phyloP scores from a whole-genome alignment of 2,888 invertebrate species.

The Pemphredon lugubris region DNA sequence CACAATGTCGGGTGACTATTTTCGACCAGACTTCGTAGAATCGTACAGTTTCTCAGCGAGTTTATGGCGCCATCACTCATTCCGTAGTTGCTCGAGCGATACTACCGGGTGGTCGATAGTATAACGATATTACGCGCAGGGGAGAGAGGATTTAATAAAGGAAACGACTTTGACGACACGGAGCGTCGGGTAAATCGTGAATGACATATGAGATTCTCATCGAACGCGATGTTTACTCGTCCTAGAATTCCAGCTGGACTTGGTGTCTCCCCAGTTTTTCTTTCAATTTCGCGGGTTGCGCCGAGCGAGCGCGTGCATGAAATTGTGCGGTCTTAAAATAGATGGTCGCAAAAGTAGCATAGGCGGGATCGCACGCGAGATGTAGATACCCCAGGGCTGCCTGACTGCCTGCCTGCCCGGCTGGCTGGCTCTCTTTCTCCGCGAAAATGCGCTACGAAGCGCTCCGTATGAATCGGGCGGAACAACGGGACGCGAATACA shows the following conservation, averaged over 20 bases:
- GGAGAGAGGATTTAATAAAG: constrained; percentile 13
- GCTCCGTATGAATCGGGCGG: constrained; percentile 36
- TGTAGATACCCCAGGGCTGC: constrained; percentile 4
- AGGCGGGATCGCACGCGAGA: constrained; percentile 22
- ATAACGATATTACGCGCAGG: constrained; percentile 17
- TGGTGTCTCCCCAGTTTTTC: no score
- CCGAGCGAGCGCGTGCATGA: constrained; percentile 4
- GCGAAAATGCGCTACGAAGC: constrained; percentile 28
- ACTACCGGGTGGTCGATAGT: constrained; percentile 48
- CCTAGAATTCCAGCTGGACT: no score
- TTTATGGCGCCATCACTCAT: constrained; percentile 67
- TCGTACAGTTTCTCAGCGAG: constrained; percentile 62
- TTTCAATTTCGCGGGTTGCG: no score
- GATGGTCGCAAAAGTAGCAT: constrained; percentile 26
- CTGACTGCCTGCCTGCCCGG: no score
- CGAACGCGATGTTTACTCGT: not conserved
- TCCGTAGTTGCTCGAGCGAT: constrained; percentile 52
- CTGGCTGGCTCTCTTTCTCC: no score
- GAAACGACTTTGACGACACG: not conserved
- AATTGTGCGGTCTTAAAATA: constrained; percentile 38
- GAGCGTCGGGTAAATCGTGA: not conserved
- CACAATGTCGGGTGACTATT: constrained; percentile 66
- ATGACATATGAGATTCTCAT: not conserved
- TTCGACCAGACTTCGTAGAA: constrained; percentile 68
- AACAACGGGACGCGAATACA: constrained; percentile 34